Evolutionary conservation across 2,113 vertebrate species (phyloP).

Genomic region (Phalacrocorax pelagicus): DNA sequence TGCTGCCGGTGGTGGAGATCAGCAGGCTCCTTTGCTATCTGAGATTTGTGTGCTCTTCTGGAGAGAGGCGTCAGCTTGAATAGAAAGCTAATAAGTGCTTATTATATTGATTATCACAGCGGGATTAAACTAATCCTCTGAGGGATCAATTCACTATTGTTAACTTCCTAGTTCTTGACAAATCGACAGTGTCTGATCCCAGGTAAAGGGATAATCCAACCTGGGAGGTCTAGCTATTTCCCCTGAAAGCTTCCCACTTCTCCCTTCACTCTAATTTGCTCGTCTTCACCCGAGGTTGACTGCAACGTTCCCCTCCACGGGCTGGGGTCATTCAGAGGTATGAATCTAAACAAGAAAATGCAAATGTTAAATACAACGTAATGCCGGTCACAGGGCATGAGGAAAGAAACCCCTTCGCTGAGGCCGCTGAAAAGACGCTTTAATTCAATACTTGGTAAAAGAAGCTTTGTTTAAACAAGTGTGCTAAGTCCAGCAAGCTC

Average conservation of each 20-base stretch:
- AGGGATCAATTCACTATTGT: neutral
- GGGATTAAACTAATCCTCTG: conserved; percentile 10
- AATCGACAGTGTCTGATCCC: neutral
- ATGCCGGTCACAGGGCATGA: neutral
- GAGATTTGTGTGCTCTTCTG: neutral
- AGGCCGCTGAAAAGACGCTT: neutral
- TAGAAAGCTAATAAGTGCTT: neutral
- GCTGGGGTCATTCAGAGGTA: neutral
- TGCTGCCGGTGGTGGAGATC: neutral
- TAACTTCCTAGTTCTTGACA: neutral
- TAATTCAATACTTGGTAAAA: neutral
- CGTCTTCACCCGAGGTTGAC: neutral
- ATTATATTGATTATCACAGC: conserved; percentile 39
- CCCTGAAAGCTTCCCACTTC: neutral
- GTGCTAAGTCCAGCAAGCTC: neutral
- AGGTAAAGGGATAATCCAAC: neutral
- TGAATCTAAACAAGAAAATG: neutral
- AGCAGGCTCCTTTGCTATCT: neutral
- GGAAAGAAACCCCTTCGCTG: neutral
- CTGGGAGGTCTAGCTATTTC: neutral
- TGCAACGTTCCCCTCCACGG: neutral
- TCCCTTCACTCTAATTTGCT: neutral
- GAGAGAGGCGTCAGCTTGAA: neutral
- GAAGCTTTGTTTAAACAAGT: neutral
- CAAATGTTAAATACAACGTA: neutral